These are phyloP conservation scores for Peucedramus taeniatus DNA, from an alignment of 2,113 vertebrate genomes.

Conservation along the genomic window DNA sequence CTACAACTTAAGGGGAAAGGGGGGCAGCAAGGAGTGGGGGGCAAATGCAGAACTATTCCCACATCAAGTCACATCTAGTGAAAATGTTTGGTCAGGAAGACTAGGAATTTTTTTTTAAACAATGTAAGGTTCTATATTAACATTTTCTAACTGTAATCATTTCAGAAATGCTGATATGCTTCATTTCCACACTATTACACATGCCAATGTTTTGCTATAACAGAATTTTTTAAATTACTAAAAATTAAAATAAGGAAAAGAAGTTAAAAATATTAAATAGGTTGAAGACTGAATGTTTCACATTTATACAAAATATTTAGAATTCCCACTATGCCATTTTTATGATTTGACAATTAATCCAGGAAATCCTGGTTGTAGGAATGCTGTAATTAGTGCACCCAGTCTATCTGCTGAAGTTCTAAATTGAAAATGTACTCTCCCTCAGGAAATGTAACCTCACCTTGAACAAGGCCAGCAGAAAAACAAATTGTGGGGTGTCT, in stretches of 20 bases:
- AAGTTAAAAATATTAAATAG: neutral
- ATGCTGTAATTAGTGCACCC: accelerated
- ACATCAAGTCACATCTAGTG: neutral
- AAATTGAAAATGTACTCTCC: neutral
- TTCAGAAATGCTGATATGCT: constrained; percentile 17
- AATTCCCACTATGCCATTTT: neutral
- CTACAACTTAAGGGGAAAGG: neutral
- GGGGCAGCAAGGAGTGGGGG: accelerated
- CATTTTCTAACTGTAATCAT: neutral
- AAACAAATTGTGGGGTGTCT: neutral
- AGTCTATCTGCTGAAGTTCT: neutral
- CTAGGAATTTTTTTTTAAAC: neutral
- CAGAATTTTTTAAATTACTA: neutral
- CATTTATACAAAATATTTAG: neutral
- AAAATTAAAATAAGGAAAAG: neutral
- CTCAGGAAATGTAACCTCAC: neutral
- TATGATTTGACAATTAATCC: neutral
- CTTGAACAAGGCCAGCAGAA: neutral
- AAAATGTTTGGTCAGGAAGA: neutral
- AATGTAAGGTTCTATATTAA: neutral
- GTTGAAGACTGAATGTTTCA: neutral
- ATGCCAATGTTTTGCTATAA: neutral
- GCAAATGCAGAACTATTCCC: neutral
- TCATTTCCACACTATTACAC: neutral
- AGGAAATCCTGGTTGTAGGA: neutral